Evolutionary conservation across 2,797 vertebrate species (phyloP), one percentile per base, ranked within the genome.

Genomic region (Australoheros facetus): DNA sequence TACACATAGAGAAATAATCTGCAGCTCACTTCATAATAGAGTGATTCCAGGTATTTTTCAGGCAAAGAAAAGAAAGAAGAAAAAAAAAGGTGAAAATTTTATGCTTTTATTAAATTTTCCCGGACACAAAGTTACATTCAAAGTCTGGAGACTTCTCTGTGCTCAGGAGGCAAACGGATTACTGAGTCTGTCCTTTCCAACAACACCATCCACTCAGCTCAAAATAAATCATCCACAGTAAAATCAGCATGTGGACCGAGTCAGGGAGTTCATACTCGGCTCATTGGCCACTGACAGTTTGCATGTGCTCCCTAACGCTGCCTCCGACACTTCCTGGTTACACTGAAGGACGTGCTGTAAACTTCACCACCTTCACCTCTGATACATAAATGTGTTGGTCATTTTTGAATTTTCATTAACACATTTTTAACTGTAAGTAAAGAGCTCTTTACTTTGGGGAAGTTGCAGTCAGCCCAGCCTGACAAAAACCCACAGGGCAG

Each of bases 71-170:
- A 26, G 48, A 48, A 4, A 19, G 28, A 64, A 45, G 11, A 39
- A 17, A 26, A 64, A 51, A 17, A 0, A 26, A 10, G 3, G 4
- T 5, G 0, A 45, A 17, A 66, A 28, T 54, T 21, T 2, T 54
- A 19, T 19, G 23, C 17, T 51, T 69, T 51, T 30, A 30, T 48
- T 48, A 1, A 48, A 17, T 9, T 45, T 45, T 45, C 42, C 42
- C 14, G 13, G 4, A 42, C 39, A 42, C 2, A 42, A 12, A 34
- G 7, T 34, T 34, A 34, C 32, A 14, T 39, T 62, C 12, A 62
- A 42, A 23, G 14, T 26, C 37, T 62, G 21, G 37, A 26, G 0
- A 6, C 0, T 26, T 5, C 2, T 26, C 37, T 64, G 13, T 64
- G 37, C 14, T 23, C n/a, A 14, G 0, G 1, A 62, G 7, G 59